Evolutionary conservation across 2,888 invertebrate genomes (phyloP), one percentile per base, ranked within the genome.

Genomic region (Apodemia duryi): DNA sequence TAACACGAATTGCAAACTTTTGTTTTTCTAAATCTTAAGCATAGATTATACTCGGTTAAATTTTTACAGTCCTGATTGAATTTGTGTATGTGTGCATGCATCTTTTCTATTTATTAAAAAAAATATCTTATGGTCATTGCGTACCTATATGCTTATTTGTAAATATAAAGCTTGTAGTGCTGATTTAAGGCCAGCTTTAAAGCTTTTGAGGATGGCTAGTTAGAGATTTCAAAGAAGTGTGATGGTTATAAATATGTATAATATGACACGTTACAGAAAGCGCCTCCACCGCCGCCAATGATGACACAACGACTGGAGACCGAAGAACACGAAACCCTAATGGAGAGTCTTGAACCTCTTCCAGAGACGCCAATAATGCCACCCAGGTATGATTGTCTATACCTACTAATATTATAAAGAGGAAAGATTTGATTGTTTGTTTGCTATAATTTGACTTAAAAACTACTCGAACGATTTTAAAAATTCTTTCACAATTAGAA

Each of bases 331-430:
- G 91, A 91, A 74, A 77, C 85, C 78, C 72, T 89, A 66, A 82
- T 92, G 88, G 92, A 92, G 72, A 93, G 94, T 66, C 80, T 94
- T 7, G 94, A 93, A 35, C 92, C 93, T 0, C 91, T 93, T 6
- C 91, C 94, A 0, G 93, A 93, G 65, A 91, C 94, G 6, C 94
- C 94, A 0, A 93, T 93, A 65, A 89, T 91, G 74, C 93, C 91
- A n/a, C 92, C 79, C 72, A 90, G 85, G 88, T 93, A 72, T 70
- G 54, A 57, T 21, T 51, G 49, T 51, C 21, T 21, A 21, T 21
- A 21, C 21, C 21, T 21, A 21, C 21, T 21, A 21, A 21, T 21
- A 21, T 21, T 21, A 21, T 21, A 21, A 21, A 21, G 21, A 21
- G 21, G 21, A 21, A 21, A 21, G 21, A 21, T 21, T 21, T 21